Conservation (phyloP, 1,140 invertebrate species). For the Drosophila sechellia region DNA sequence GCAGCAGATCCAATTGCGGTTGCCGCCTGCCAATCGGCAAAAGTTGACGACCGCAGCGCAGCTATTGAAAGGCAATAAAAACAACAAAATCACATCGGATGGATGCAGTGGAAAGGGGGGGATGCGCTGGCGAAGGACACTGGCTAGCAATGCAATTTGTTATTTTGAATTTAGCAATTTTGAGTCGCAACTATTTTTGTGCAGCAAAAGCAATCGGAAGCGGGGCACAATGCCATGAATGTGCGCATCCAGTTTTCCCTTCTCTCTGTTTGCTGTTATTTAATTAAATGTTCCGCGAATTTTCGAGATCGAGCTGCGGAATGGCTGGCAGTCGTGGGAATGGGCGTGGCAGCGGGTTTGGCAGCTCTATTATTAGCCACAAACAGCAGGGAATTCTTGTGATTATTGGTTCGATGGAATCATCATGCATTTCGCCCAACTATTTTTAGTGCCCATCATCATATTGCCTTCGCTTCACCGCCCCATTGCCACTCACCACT, state of each 20-base stretch:
- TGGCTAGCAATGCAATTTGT: conserved; percentile 70
- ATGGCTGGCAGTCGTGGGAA: not conserved
- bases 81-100: conserved; percentile 22
- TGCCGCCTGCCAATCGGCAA: conserved; percentile 77
- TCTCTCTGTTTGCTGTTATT: conserved; percentile 53
- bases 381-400: conserved; percentile 13
- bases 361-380: conserved; percentile 33
- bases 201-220: conserved; percentile 56
- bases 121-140: conserved; percentile 4
- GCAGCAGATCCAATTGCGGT: conserved; percentile 67
- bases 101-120: too few relatives aligned
- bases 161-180: conserved; percentile 81
- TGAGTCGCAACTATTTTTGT: conserved; percentile 65
- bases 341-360: conserved; percentile 19
- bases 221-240: conserved; percentile 24
- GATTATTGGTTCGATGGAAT: conserved; percentile 37
- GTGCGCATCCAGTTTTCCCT: conserved; percentile 2
- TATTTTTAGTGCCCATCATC: conserved; percentile 37
- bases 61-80: conserved; percentile 56
- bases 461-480: not conserved
- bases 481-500: conserved; percentile 1
- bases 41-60: conserved; percentile 69
- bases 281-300: conserved; percentile 72
- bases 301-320: conserved; percentile 12
- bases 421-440: conserved; percentile 23